These are phyloP conservation scores for Protonemura montana DNA, from an alignment of 2,888 invertebrate genomes.

Conservation along the genomic window DNA sequence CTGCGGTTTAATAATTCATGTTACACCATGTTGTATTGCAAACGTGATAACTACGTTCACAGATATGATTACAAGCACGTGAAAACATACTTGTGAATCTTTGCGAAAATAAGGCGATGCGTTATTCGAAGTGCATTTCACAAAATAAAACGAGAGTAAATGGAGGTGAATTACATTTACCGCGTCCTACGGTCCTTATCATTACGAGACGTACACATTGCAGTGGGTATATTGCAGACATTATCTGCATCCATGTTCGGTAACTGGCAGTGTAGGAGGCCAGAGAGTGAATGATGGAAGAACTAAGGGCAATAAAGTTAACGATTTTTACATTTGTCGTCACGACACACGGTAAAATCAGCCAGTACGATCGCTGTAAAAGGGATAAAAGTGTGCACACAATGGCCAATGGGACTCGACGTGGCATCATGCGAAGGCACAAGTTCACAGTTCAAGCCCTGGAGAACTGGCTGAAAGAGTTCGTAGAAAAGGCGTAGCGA, in stretches of 20 bases:
- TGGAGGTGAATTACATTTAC: background rate
- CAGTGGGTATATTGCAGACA: background rate
- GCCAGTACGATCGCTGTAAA: background rate
- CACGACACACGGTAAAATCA: background rate
- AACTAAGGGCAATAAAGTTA: slow-evolving; percentile 2
- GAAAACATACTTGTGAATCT: background rate
- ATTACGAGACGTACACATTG: background rate
- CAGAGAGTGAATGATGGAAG: background rate
- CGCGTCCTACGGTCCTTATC: background rate
- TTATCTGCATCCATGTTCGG: background rate
- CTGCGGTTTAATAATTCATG: background rate
- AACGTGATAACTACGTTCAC: background rate
- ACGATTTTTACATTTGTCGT: background rate
- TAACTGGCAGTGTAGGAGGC: slow-evolving; percentile 1
- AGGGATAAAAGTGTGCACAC: background rate
- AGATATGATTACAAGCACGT: background rate
- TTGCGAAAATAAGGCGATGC: background rate
- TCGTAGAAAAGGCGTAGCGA: slow-evolving; percentile 7
- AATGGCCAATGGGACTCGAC: background rate
- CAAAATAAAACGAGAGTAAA: background rate
- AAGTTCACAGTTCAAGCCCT: background rate
- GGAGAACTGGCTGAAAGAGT: background rate
- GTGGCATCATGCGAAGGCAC: background rate
- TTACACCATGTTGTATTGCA: background rate
- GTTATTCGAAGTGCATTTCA: background rate